Percentiles rank a stretch among this genome's conserved stretches.
Conservation (phyloP, 2,888 invertebrate genomes). For the Neoscelio sp. region DNA sequence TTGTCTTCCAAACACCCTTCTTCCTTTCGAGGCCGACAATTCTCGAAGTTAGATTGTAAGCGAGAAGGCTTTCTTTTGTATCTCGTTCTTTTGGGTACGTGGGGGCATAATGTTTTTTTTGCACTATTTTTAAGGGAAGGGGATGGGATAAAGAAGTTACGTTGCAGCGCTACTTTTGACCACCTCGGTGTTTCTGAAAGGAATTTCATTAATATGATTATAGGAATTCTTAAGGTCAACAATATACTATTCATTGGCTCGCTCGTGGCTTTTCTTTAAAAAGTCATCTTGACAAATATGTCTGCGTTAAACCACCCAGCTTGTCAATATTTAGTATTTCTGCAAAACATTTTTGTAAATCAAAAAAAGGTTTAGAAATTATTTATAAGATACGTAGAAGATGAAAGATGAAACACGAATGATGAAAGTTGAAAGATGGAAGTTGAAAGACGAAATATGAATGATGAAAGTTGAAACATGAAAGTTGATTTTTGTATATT, state of each 20-base stretch:
- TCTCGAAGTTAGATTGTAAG: slow-evolving; percentile 76
- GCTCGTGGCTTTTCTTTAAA: slow-evolving; percentile 7
- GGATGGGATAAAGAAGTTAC: slow-evolving; percentile 11
- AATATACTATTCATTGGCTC: slow-evolving; percentile 27
- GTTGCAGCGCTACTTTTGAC: slow-evolving; percentile 16
- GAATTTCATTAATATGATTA: slow-evolving; percentile 23
- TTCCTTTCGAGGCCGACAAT: slow-evolving; percentile 61
- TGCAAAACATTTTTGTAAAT: slow-evolving; percentile 3
- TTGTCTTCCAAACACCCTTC: slow-evolving; percentile 39
- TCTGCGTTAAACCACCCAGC: slow-evolving; percentile 18
- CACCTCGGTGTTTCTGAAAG: slow-evolving; percentile 14
- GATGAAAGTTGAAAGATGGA: no score
- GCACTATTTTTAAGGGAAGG: slow-evolving; percentile 10
- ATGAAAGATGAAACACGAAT: neutral
- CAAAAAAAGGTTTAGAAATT: no score
- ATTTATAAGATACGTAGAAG: no score
- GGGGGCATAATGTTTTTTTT: slow-evolving; percentile 61
- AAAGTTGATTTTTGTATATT: no score
- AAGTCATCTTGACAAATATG: slow-evolving; percentile 21
- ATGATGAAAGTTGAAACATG: no score
- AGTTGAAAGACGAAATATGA: no score
- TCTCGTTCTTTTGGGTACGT: slow-evolving; percentile 73
- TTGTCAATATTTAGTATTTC: slow-evolving; percentile 35
- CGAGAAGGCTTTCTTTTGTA: slow-evolving; percentile 74
- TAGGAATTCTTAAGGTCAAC: slow-evolving; percentile 22